Conservation (phyloP, 1,140 invertebrate genomes). For the Drosophila baimaii region DNA sequence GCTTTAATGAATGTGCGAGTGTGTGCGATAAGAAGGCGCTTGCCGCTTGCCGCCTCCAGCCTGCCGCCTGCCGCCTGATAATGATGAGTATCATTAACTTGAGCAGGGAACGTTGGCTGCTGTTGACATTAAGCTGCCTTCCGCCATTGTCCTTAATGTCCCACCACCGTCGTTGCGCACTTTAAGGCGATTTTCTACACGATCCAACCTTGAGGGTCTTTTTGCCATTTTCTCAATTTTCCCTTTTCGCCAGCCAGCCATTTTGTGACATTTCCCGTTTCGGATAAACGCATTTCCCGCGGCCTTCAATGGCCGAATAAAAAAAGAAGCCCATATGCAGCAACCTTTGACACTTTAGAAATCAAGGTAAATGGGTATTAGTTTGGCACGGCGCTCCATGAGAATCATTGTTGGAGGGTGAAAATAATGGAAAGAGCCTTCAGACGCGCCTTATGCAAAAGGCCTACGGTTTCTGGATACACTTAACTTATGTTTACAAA, state of each 20-base stretch:
- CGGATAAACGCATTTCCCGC: slow-evolving; percentile 73
- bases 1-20: slow-evolving; percentile 67
- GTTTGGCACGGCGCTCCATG: slow-evolving; percentile 5
- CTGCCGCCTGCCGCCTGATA: slow-evolving; percentile 43
- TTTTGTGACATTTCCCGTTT: slow-evolving; percentile 75
- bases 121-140: slow-evolving; percentile 64
- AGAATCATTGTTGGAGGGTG: slow-evolving; percentile 11
- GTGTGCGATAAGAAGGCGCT: slow-evolving; percentile 55
- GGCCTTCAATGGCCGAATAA: slow-evolving; percentile 57
- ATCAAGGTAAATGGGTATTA: slow-evolving; percentile 44
- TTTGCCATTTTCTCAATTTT: slow-evolving; percentile 38
- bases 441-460: slow-evolving; percentile 19
- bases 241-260: slow-evolving; percentile 38
- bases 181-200: slow-evolving; percentile 61
- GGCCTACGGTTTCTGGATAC: neutral
- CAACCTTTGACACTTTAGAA: slow-evolving; percentile 78
- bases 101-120: slow-evolving; percentile 35
- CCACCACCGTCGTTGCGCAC: slow-evolving; percentile 46
- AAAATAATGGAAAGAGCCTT: slow-evolving; percentile 23
- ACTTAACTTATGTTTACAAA: neutral
- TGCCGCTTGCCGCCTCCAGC: neutral
- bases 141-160: slow-evolving; percentile 36
- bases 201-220: slow-evolving; percentile 56
- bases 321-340: slow-evolving; percentile 21
- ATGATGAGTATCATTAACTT: slow-evolving; percentile 80